A percentile compares a stretch with the other conserved stretches of the same genome.
Conservation (phyloP, 2,888 invertebrate genomes). For the Apamea crenata region DNA sequence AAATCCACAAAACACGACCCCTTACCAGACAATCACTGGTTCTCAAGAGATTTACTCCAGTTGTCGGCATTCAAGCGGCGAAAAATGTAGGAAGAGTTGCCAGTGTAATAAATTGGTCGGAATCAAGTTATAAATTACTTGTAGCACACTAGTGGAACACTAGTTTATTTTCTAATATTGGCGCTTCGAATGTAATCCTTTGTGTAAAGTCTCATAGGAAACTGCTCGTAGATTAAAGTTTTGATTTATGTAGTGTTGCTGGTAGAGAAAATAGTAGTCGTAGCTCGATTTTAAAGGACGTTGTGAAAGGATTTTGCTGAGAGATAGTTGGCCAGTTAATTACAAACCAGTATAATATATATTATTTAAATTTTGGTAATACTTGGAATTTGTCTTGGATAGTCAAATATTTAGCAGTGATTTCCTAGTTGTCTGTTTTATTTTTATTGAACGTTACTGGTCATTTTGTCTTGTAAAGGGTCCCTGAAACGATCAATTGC, state of each 20-base stretch:
- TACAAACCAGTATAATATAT: neutral
- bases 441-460: too few species aligned
- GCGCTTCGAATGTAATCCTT: conserved; percentile 30
- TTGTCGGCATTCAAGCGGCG: conserved; percentile 57
- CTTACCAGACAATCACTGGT: conserved; percentile 52
- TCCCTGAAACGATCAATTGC: too few species aligned
- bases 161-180: conserved; percentile 59
- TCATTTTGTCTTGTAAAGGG: too few species aligned
- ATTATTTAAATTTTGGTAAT: neutral
- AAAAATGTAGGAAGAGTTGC: conserved; percentile 52
- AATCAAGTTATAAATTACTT: conserved; percentile 41
- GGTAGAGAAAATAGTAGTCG: neutral
- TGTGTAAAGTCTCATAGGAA: conserved; percentile 13
- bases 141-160: conserved; percentile 6
- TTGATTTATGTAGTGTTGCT: conserved; percentile 28
- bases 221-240: conserved; percentile 19
- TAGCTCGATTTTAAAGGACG: neutral
- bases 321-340: neutral
- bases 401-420: too few species aligned
- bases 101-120: conserved; percentile 37
- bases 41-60: conserved; percentile 53
- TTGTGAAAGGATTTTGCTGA: neutral
- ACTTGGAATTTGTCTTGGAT: neutral
- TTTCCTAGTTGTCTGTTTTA: too few species aligned
- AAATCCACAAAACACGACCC: conserved; percentile 18